A percentile compares a stretch with the other conserved stretches of the same genome.
phyloP scores from a whole-genome alignment of 2,113 vertebrate genomes.

The Meriones unguiculatus region DNA sequence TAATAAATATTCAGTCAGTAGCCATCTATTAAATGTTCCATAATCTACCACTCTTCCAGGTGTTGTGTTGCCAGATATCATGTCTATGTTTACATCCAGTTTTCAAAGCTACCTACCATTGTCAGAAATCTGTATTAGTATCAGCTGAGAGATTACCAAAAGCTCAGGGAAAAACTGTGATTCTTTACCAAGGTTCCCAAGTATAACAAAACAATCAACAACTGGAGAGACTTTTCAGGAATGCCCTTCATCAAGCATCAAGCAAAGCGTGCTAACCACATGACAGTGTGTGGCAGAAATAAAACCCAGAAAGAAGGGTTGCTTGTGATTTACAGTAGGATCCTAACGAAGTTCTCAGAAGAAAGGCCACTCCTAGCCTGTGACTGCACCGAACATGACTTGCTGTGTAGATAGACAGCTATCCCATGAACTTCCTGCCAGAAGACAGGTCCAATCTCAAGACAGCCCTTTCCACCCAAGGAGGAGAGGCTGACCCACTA shows the following conservation, averaged over 20 bases:
- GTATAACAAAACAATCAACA: not conserved
- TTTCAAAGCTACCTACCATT: slow-evolving; percentile 30
- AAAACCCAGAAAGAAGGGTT: not conserved
- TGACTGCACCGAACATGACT: not conserved
- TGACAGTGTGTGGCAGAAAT: not conserved
- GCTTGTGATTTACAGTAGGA: not conserved
- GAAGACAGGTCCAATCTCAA: not conserved
- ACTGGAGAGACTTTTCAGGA: not conserved
- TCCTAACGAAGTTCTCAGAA: not conserved
- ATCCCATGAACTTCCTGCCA: not conserved
- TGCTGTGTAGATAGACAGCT: too few relatives aligned
- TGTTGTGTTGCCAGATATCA: not conserved
- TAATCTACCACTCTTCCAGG: not conserved
- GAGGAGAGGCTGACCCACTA: not conserved
- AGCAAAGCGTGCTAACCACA: not conserved
- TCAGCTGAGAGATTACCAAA: not conserved
- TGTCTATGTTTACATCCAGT: not conserved
- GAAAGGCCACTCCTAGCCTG: not conserved
- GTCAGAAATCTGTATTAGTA: slow-evolving; percentile 24
- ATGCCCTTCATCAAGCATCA: not conserved
- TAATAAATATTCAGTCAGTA: not conserved
- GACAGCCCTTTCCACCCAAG: not conserved
- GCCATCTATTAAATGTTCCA: not conserved
- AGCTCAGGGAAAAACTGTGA: not conserved
- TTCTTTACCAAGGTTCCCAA: not conserved